Conservation (phyloP, 2,888 invertebrate genomes). For the Meiosimyza decipiens region DNA sequence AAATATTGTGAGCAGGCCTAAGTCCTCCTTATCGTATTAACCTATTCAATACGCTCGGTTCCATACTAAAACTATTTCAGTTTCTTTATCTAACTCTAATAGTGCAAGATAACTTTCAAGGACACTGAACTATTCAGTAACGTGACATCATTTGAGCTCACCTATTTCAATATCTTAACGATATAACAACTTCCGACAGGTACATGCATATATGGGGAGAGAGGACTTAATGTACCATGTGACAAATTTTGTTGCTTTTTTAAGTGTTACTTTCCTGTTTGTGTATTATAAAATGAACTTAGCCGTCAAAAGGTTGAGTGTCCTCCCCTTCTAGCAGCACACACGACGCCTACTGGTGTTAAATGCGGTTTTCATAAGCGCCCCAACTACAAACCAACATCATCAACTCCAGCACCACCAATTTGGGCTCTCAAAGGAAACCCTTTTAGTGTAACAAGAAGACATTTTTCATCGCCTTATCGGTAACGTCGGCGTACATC, state of each 20-base stretch:
- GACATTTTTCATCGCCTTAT: constrained; percentile 14
- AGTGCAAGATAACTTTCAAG: too few relatives aligned
- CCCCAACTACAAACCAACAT: background rate
- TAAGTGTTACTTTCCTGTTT: constrained; percentile 17
- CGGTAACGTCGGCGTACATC: background rate
- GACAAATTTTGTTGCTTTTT: constrained; percentile 27
- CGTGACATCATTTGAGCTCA: too few relatives aligned
- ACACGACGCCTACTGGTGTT: constrained; percentile 14
- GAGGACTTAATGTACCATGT: constrained; percentile 11
- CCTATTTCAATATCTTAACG: too few relatives aligned
- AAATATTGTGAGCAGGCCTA: too few relatives aligned
- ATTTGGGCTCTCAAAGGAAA: background rate
- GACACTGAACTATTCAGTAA: too few relatives aligned
- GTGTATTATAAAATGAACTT: background rate
- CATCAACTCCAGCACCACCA: background rate
- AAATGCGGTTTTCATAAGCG: constrained; percentile 19
- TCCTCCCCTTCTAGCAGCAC: background rate
- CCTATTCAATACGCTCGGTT: too few relatives aligned
- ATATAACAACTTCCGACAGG: too few relatives aligned
- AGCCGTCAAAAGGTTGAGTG: background rate
- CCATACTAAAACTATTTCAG: too few relatives aligned
- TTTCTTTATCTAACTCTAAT: too few relatives aligned
- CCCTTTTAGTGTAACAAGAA: constrained; percentile 17
- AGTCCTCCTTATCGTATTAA: too few relatives aligned
- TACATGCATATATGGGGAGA: too few relatives aligned